Percentiles rank a stretch among this genome's conserved stretches.
Conservation (phyloP, 2,113 vertebrate genomes). For the Elephantulus edwardii region DNA sequence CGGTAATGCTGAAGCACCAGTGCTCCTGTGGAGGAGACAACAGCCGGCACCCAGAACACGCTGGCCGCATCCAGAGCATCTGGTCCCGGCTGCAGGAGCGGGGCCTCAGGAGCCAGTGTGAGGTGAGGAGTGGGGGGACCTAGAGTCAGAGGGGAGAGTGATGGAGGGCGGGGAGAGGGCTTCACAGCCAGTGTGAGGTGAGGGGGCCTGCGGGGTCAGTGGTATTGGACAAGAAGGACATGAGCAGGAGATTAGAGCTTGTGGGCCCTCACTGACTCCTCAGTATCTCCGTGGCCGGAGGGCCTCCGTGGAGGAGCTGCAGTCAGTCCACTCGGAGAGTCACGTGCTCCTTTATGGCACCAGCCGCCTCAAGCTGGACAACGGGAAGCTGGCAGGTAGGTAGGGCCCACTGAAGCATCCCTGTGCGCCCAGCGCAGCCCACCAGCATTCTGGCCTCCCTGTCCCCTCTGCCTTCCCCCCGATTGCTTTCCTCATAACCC, state of each 20-base stretch:
- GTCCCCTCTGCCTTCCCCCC: background rate
- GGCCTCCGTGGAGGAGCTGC: slow-evolving; percentile 92
- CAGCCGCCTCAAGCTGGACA: slow-evolving; percentile 93
- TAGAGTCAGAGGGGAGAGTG: fast-evolving
- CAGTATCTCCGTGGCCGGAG: slow-evolving; percentile 91
- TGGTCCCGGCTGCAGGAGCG: slow-evolving; percentile 93
- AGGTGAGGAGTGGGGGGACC: slow-evolving; percentile 84
- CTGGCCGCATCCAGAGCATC: slow-evolving; percentile 93
- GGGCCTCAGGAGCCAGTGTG: slow-evolving; percentile 90
- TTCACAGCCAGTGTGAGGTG: background rate
- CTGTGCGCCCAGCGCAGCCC: background rate
- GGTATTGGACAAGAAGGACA: too few species aligned
- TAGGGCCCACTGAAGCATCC: fast-evolving
- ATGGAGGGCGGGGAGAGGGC: too few species aligned
- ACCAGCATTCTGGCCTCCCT: background rate
- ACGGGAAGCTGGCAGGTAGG: slow-evolving; percentile 90
- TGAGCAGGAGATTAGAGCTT: background rate
- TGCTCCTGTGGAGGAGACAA: slow-evolving; percentile 93
- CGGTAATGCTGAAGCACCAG: slow-evolving; percentile 94
- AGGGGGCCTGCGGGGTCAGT: background rate
- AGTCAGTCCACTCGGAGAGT: slow-evolving; percentile 89
- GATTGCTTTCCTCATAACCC: background rate
- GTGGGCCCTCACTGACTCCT: background rate
- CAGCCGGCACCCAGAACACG: slow-evolving; percentile 91
- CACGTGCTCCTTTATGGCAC: slow-evolving; percentile 91